Conservation (phyloP, 1,140 invertebrate genomes). For the Protaetia brevitarsis region DNA sequence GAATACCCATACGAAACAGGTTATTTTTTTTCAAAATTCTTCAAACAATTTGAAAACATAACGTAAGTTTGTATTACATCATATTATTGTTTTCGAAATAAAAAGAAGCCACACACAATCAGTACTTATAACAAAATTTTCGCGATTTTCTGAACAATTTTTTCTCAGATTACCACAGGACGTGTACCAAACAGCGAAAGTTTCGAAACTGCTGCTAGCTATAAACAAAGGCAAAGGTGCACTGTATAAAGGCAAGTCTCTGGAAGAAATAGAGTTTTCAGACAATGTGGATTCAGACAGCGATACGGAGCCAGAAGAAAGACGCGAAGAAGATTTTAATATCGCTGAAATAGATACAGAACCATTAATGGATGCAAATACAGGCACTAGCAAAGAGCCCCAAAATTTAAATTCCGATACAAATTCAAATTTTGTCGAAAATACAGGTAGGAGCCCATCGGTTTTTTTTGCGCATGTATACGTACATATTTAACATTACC, state of each 20-base stretch:
- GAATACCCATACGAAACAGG: too few relatives aligned
- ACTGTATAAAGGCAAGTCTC: conserved; percentile 26
- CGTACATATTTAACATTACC: too few relatives aligned
- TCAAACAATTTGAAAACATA: neutral
- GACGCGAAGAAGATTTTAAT: neutral
- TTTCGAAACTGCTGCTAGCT: conserved; percentile 31
- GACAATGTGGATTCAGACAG: neutral
- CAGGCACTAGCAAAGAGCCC: too few relatives aligned
- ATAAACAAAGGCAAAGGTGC: conserved; percentile 29
- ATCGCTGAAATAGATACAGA: neutral
- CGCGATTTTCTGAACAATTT: neutral
- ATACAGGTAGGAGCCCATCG: neutral
- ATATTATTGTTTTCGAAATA: neutral
- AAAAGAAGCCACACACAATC: neutral
- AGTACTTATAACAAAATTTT: neutral
- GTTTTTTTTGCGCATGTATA: neutral
- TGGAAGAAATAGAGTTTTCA: conserved; percentile 29
- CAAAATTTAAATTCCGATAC: too few relatives aligned
- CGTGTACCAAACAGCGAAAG: conserved; percentile 31
- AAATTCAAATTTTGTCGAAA: too few relatives aligned
- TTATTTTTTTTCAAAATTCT: neutral
- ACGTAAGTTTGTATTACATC: neutral
- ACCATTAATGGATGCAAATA: neutral
- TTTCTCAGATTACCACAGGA: conserved; percentile 28
- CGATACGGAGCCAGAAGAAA: neutral